Evolutionary conservation across 1,140 invertebrate genomes (phyloP).

Genomic region (Heliconius eleuchia): DNA sequence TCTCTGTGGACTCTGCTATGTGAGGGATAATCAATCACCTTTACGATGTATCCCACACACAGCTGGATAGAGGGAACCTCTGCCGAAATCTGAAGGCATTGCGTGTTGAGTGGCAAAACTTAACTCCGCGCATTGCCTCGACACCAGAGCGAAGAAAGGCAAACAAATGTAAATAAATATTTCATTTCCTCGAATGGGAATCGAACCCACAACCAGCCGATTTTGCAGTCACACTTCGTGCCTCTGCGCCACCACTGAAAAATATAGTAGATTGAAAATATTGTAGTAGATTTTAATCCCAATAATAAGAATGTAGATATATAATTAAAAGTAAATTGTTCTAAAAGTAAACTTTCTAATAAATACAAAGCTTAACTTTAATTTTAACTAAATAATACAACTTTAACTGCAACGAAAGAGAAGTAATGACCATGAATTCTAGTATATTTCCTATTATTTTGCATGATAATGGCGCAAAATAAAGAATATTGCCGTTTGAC

Average conservation of each 20-base stretch:
- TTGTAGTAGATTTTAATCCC: background rate
- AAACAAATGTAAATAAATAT: too few species aligned
- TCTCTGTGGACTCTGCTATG: background rate
- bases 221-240: too few species aligned
- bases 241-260: too few species aligned
- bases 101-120: too few species aligned
- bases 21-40: background rate
- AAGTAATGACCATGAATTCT: background rate
- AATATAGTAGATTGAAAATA: too few species aligned
- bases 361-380: background rate
- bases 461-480: conserved; percentile 16
- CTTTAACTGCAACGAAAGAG: background rate
- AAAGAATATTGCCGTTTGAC: conserved; percentile 37
- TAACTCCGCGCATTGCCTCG: too few species aligned
- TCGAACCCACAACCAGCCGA: too few species aligned
- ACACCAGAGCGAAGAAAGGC: too few species aligned
- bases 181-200: too few species aligned
- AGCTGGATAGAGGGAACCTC: too few species aligned
- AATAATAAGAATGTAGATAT: background rate
- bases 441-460: background rate
- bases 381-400: background rate
- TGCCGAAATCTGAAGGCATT: too few species aligned
- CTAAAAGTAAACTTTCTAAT: background rate
- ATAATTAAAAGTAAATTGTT: background rate
- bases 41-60: too few species aligned